Conservation (phyloP, 2,888 invertebrate genomes). For the Stenodera caucasica region DNA sequence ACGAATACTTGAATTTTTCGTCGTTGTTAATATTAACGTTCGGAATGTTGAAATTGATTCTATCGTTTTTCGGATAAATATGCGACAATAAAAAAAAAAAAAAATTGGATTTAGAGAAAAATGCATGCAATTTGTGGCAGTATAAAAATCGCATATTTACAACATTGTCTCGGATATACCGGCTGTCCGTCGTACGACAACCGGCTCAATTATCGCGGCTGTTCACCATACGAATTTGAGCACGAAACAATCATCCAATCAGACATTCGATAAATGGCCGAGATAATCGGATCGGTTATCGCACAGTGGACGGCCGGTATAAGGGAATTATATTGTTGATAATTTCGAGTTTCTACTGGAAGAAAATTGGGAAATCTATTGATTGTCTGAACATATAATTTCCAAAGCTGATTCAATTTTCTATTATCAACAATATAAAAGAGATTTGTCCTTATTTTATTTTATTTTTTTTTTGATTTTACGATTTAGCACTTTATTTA, state of each 20-base stretch:
- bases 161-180: constrained; percentile 6
- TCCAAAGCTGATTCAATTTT: not conserved
- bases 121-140: constrained; percentile 28
- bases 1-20: too few species aligned
- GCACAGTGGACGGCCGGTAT: not conserved
- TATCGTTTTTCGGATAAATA: constrained; percentile 4
- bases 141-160: constrained; percentile 41
- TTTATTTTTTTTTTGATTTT: constrained; percentile 13
- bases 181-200: not conserved
- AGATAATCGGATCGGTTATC: not conserved
- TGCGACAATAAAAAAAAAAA: constrained; percentile 4
- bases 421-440: constrained; percentile 30
- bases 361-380: constrained; percentile 11
- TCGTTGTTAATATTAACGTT: too few species aligned
- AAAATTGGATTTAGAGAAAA: constrained; percentile 15
- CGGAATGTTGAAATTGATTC: not conserved
- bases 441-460: too few species aligned
- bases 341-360: constrained; percentile 5
- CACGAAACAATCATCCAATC: too few species aligned
- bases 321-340: constrained; percentile 28
- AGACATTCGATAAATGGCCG: not conserved
- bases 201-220: too few species aligned
- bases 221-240: too few species aligned
- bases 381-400: constrained; percentile 32
- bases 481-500: constrained; percentile 31